Percentiles rank a stretch among this genome's conserved stretches.
These are phyloP conservation scores for Melanogrammus aeglefinus DNA, from an alignment of 2,797 vertebrate species.

Conservation along the genomic window DNA sequence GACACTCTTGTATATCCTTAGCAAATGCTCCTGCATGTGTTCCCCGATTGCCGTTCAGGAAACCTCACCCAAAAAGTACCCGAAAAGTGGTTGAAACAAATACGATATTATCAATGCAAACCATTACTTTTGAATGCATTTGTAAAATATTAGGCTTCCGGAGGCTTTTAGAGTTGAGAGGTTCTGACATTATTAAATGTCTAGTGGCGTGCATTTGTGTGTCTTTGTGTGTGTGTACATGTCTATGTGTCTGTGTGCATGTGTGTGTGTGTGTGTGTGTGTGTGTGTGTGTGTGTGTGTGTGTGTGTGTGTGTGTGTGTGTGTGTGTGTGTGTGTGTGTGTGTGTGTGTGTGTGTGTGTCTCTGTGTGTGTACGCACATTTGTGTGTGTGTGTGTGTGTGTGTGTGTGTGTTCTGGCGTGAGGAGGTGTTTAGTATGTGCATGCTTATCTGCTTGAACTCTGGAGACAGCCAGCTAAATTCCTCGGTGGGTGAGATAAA, in stretches of 20 bases:
- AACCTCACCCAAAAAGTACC: background rate
- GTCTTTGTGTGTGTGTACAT: constrained; percentile 26
- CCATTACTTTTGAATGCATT: background rate
- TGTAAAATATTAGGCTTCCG: background rate
- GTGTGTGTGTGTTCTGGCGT: background rate
- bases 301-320: constrained; percentile 32
- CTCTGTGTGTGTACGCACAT: constrained; percentile 40
- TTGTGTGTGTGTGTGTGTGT: constrained; percentile 33
- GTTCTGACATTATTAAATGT: background rate
- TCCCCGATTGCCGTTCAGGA: background rate
- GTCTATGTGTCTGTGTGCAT: constrained; percentile 31
- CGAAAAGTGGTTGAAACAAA: background rate
- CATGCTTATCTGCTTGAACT: constrained; percentile 15
- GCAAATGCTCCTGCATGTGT: background rate
- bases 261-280: background rate
- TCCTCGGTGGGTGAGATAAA: constrained; percentile 50
- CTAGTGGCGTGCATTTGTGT: constrained; percentile 6
- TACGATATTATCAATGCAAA: background rate
- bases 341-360: constrained; percentile 34
- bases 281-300: constrained; percentile 24
- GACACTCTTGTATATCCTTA: background rate
- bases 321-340: constrained; percentile 43
- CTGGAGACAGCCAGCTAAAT: constrained; percentile 40
- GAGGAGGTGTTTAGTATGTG: constrained; percentile 8
- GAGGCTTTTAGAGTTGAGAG: background rate